A percentile compares a stretch with the other conserved stretches of the same genome.
Evolutionary conservation across 2,888 invertebrate genomes (phyloP).

Genomic region (Cephus rjabovi): DNA sequence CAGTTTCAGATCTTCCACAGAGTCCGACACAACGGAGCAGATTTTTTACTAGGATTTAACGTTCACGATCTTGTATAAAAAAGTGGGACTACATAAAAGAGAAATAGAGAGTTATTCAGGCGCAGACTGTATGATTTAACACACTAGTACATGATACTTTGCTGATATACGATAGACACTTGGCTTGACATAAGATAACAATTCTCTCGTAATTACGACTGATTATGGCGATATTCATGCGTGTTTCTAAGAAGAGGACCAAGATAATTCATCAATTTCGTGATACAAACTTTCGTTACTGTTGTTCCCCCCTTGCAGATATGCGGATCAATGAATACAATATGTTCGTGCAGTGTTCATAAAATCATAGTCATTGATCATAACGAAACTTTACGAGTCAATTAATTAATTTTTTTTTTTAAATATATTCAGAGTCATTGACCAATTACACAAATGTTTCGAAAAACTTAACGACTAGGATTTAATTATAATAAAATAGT

Average conservation of each 20-base stretch:
- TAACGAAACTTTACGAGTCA: background rate
- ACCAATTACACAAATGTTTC: background rate
- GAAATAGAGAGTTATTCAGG: constrained; percentile 16
- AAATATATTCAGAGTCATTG: background rate
- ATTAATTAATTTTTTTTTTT: background rate
- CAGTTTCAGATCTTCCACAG: background rate
- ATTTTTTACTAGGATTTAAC: background rate
- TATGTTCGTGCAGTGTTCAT: too few species aligned
- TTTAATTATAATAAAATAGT: background rate
- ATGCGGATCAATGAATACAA: background rate
- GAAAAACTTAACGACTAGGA: background rate
- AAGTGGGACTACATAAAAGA: background rate
- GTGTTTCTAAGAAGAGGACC: background rate
- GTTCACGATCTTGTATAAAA: background rate
- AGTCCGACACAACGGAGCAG: background rate
- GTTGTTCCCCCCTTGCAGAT: background rate
- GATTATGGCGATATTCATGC: background rate
- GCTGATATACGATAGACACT: constrained; percentile 29
- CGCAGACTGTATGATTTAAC: constrained; percentile 40
- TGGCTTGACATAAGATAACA: constrained; percentile 30
- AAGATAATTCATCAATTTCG: background rate
- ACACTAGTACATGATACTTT: constrained; percentile 33
- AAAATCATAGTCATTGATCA: background rate
- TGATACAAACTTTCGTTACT: background rate
- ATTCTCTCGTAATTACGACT: constrained; percentile 25